Conservation (phyloP, 2,797 vertebrate genomes). For the Gadopsis marmoratus region DNA sequence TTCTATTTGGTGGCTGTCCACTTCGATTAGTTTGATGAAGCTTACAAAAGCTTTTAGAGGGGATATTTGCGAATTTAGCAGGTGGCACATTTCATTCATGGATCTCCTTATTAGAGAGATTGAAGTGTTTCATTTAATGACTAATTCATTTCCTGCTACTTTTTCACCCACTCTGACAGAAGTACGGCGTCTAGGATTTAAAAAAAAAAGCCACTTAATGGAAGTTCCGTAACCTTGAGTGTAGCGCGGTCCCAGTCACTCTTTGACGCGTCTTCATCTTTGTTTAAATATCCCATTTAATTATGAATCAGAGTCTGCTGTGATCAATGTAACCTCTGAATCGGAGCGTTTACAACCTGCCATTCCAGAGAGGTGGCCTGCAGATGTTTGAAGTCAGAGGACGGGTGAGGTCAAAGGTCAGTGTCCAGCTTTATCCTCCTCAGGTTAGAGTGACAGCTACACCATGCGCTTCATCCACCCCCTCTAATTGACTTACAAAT, state of each 20-base stretch:
- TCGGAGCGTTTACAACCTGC: constrained; percentile 43
- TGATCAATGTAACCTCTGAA: constrained; percentile 55
- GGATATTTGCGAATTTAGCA: constrained; percentile 79
- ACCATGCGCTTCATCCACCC: constrained; percentile 47
- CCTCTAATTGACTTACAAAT: constrained; percentile 82
- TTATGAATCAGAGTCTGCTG: constrained; percentile 52
- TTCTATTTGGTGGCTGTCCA: constrained; percentile 78
- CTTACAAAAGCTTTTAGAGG: constrained; percentile 74
- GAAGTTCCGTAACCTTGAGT: constrained; percentile 64
- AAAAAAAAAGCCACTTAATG: constrained; percentile 57
- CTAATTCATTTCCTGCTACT: constrained; percentile 76
- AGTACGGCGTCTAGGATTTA: constrained; percentile 38
- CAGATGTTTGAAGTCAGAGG: constrained; percentile 64
- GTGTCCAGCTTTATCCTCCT: constrained; percentile 58
- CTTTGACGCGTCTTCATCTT: constrained; percentile 55
- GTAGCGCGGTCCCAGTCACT: background rate
- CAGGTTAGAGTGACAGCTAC: constrained; percentile 66
- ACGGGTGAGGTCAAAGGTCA: constrained; percentile 69
- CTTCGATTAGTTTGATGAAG: constrained; percentile 84
- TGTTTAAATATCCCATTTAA: constrained; percentile 58
- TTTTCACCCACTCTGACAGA: constrained; percentile 77
- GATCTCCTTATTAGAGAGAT: constrained; percentile 77
- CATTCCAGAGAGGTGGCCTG: constrained; percentile 32
- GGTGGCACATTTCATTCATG: constrained; percentile 75
- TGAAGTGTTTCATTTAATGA: constrained; percentile 81